Conservation (phyloP, 2,113 vertebrate genomes). For the Cricetomys ansorgei region DNA sequence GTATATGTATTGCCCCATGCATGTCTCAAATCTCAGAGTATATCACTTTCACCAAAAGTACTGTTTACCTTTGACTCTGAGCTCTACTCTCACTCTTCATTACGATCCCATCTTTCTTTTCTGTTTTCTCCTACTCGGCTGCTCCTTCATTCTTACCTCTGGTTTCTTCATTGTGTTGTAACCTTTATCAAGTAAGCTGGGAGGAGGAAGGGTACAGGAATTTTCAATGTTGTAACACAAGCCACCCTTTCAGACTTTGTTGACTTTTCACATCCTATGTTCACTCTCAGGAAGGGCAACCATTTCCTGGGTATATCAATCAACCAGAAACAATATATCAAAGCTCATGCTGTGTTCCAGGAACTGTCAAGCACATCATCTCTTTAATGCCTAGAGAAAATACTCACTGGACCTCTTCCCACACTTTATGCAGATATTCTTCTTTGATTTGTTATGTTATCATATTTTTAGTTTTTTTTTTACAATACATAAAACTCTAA, state of each 20-base stretch:
- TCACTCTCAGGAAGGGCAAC: conserved; percentile 49
- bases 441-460: neutral
- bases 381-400: conserved; percentile 56
- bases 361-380: conserved; percentile 21
- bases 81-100: neutral
- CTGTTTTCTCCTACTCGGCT: neutral
- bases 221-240: conserved; percentile 19
- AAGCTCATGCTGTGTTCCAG: neutral
- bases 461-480: conserved; percentile 1
- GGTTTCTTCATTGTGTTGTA: neutral
- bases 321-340: conserved; percentile 61
- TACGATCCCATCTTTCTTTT: neutral
- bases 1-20: neutral
- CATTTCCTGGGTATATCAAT: conserved; percentile 42
- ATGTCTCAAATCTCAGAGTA: neutral
- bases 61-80: neutral
- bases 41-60: neutral
- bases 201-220: neutral
- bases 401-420: neutral
- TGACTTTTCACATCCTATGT: conserved; percentile 56
- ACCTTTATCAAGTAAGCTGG: neutral
- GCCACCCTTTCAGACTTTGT: conserved; percentile 56
- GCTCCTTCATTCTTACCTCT: neutral
- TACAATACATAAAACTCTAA: conserved; percentile 45
- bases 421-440: neutral